phyloP scores from a whole-genome alignment of 2,797 vertebrate genomes.

The Apogon hyalosoma region DNA sequence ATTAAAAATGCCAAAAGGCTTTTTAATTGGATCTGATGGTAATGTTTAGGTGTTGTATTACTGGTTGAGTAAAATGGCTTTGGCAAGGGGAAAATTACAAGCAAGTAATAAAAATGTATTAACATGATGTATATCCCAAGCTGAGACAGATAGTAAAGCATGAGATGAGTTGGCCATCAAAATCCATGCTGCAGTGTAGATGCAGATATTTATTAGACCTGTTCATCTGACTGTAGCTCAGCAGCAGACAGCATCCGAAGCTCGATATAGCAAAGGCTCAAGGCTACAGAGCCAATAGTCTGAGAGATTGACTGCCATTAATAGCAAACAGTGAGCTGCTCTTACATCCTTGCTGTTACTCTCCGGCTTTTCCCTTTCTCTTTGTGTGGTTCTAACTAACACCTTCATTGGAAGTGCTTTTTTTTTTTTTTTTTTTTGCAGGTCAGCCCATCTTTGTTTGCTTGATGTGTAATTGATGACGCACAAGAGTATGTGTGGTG shows the following conservation, averaged over 20 bases:
- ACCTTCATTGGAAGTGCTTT: constrained; percentile 20
- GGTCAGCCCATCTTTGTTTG: constrained; percentile 47
- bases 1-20: too few species aligned
- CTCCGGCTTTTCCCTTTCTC: constrained; percentile 5
- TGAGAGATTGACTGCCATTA: constrained; percentile 51
- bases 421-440: constrained; percentile 5
- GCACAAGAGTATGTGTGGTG: constrained; percentile 6
- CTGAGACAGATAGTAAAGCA: too few species aligned
- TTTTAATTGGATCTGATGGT: too few species aligned
- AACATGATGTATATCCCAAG: background rate
- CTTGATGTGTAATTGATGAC: constrained; percentile 51
- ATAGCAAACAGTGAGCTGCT: constrained; percentile 44
- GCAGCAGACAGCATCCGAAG: constrained; percentile 15
- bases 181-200: background rate
- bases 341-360: constrained; percentile 7
- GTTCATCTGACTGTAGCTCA: constrained; percentile 33
- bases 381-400: constrained; percentile 21
- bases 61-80: too few species aligned
- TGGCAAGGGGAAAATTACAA: too few species aligned
- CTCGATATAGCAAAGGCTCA: constrained; percentile 29
- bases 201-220: constrained; percentile 8
- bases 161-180: background rate
- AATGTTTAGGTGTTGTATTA: too few species aligned
- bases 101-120: background rate
- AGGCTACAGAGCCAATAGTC: constrained; percentile 37